Conservation (phyloP, 2,797 vertebrate species). For the Hirundo rustica region DNA sequence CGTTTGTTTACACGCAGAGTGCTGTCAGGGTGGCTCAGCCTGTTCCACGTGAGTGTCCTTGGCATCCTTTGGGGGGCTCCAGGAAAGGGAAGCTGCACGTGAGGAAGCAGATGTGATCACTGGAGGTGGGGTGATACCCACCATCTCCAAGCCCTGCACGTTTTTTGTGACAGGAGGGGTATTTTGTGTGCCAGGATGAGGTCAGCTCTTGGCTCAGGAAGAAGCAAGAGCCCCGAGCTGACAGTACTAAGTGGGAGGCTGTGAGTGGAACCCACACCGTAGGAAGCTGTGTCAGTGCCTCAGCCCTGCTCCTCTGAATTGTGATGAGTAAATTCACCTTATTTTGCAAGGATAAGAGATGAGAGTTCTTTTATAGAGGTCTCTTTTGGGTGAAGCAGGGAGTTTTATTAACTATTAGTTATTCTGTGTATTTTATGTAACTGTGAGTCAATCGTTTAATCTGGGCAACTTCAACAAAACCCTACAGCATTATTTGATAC, state of each 20-base stretch:
- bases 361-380: background rate
- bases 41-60: too few relatives aligned
- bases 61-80: background rate
- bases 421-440: background rate
- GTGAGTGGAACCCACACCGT: rapidly evolving
- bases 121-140: background rate
- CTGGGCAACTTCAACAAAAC: background rate
- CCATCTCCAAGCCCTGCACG: background rate
- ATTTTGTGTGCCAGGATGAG: background rate
- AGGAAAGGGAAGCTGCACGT: background rate
- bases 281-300: background rate
- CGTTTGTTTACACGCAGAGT: background rate
- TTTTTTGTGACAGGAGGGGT: background rate
- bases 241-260: background rate
- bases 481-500: background rate
- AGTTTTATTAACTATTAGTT: background rate
- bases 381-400: background rate
- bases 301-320: background rate
- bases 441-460: background rate
- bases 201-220: background rate
- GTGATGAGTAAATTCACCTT: background rate
- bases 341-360: background rate
- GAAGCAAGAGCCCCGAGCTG: background rate
- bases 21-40: background rate
- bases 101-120: background rate